phyloP scores from a whole-genome alignment of 2,888 invertebrate species.

The Orthosia incerta region DNA sequence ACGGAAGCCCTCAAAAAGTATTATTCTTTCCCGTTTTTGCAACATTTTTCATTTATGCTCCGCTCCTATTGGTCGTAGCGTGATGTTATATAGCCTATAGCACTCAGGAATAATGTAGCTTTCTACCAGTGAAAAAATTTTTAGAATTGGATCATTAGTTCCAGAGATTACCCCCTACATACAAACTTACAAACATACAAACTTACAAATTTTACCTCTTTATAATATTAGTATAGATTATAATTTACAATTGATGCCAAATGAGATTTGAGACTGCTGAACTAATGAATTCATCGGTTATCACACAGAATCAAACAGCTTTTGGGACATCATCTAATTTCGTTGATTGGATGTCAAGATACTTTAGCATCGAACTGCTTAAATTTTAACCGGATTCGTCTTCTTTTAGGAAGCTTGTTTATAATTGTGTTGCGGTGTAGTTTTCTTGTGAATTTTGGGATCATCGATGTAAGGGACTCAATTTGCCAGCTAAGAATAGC shows the following conservation, averaged over 20 bases:
- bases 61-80: no score
- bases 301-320: constrained; percentile 34
- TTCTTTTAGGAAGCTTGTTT: background rate
- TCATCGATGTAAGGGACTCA: background rate
- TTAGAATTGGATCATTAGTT: no score
- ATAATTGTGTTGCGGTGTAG: background rate
- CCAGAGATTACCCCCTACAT: no score
- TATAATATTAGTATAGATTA: no score
- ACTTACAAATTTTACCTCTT: no score
- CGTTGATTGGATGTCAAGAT: constrained; percentile 6
- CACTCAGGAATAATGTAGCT: no score
- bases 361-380: background rate
- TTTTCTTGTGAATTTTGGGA: background rate
- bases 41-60: no score
- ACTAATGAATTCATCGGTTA: constrained; percentile 33
- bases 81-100: no score
- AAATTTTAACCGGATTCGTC: background rate
- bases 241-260: constrained; percentile 28
- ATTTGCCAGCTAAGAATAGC: background rate
- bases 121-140: no score
- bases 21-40: no score
- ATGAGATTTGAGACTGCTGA: constrained; percentile 22
- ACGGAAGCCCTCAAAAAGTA: no score
- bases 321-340: constrained; percentile 30
- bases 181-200: no score